Conservation (phyloP, 1,140 invertebrate genomes). For the Berghia stephanieae region DNA sequence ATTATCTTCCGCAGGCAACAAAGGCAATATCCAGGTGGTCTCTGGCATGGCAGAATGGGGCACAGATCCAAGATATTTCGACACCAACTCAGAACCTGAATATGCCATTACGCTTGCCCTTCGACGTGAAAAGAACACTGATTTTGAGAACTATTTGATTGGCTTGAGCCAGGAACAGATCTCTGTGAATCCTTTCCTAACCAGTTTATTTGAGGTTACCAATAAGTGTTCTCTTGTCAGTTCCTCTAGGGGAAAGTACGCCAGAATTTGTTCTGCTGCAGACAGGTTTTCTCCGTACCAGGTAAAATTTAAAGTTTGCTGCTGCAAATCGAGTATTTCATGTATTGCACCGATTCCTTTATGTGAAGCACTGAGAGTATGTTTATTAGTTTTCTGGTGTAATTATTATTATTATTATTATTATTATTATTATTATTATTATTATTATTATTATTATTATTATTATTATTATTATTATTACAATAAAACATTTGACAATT, state of each 20-base stretch:
- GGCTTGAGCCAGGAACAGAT: conserved; percentile 30
- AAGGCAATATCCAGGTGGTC: conserved; percentile 45
- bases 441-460: too few species aligned
- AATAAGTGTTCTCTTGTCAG: conserved; percentile 53
- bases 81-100: too few species aligned
- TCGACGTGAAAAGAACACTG: neutral
- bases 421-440: too few species aligned
- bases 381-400: too few species aligned
- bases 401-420: too few species aligned
- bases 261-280: conserved; percentile 34
- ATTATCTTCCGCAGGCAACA: conserved; percentile 22
- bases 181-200: conserved; percentile 36
- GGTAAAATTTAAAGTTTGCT: neutral
- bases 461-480: too few species aligned
- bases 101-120: conserved; percentile 42
- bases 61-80: conserved; percentile 20
- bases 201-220: conserved; percentile 53
- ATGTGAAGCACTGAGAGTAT: too few species aligned
- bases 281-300: conserved; percentile 34
- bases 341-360: too few species aligned
- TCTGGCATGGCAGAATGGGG: conserved; percentile 48
- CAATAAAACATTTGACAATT: too few species aligned
- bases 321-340: too few species aligned
- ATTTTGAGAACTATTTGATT: conserved; percentile 44
- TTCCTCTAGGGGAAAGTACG: conserved; percentile 39